Evolutionary conservation across 2,888 invertebrate species (phyloP).

Genomic region (Dendrolimus pini): DNA sequence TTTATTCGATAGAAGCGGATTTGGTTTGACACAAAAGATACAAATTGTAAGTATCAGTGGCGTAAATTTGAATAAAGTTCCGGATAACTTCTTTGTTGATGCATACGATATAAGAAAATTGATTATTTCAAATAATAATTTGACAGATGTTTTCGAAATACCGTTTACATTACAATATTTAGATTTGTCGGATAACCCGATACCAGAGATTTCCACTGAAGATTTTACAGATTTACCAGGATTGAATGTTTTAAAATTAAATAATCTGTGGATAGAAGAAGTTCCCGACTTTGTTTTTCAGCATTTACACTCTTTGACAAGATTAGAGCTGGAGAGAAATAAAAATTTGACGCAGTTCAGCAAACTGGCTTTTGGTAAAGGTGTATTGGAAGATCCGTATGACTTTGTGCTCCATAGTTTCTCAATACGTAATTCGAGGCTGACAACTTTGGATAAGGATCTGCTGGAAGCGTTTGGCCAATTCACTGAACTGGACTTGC

Average conservation of each 20-base stretch:
- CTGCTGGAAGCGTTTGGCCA: constrained; percentile 63
- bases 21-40: constrained; percentile 50
- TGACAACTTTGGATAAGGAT: constrained; percentile 49
- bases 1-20: constrained; percentile 55
- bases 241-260: constrained; percentile 71
- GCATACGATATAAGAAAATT: constrained; percentile 63
- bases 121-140: constrained; percentile 70
- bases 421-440: constrained; percentile 60
- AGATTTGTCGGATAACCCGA: constrained; percentile 79
- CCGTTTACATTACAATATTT: constrained; percentile 75
- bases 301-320: constrained; percentile 65
- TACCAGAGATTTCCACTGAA: constrained; percentile 60
- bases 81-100: constrained; percentile 57
- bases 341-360: constrained; percentile 67
- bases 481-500: constrained; percentile 64
- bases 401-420: constrained; percentile 61
- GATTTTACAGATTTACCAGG: constrained; percentile 69
- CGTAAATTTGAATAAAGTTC: constrained; percentile 38
- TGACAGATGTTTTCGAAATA: constrained; percentile 70
- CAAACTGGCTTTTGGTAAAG: constrained; percentile 51
- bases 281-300: constrained; percentile 75
- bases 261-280: constrained; percentile 71
- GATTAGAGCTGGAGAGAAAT: constrained; percentile 74
- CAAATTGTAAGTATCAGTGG: constrained; percentile 45
- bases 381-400: constrained; percentile 49